Base-by-base conservation (phyloP, 2,888 invertebrate species). In the Agonopterix arenella region DNA sequence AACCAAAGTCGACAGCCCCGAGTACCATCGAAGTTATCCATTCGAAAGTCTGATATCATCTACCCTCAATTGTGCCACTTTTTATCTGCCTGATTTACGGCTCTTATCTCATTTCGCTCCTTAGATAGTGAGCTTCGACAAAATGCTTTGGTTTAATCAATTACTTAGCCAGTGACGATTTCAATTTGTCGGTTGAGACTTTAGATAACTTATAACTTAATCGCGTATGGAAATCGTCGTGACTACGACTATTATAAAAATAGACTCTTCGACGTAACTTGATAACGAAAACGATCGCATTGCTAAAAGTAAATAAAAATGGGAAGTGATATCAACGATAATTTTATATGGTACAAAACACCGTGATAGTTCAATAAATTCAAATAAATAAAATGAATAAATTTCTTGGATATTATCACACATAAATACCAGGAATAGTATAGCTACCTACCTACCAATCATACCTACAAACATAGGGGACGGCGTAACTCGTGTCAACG, bases 51-150 rank as follows among this genome's bases (percentile, higher is more conserved):
- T 54, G 54, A 56, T 65, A 49, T 51, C 53, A 55, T 53, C 56
- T 49, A 42, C 57, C 51, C 56, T 59, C 59, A 58, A 59, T 62
- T 68, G 67, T 65, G 64, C 63, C 57, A 70, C 63, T 73, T 74
- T 75, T 81, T 84, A 83, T 79, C 80, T 61, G 55, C 51, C 64
- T 80, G 81, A 84, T 84, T 84, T 81, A 84, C 80, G 70, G 61
- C 60, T 63, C 73, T 78, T 83, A 84, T 82, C 82, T 76, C 59
- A 53, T 59, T 62, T 59, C 58, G 60, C 64, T 68, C 37, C 58
- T 54, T 64, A 69, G 76, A 79, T 77, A 77, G 70, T 66, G 67
- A 62, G 65, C 61, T 63, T 60, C 61, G 66, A 76, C 76, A 76
- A 79, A 79, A 70, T 73, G 70, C 66, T 62, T 57, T 57, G 61